Evolutionary conservation across 2,113 vertebrate genomes (phyloP).

Genomic region (Prinia subflava): DNA sequence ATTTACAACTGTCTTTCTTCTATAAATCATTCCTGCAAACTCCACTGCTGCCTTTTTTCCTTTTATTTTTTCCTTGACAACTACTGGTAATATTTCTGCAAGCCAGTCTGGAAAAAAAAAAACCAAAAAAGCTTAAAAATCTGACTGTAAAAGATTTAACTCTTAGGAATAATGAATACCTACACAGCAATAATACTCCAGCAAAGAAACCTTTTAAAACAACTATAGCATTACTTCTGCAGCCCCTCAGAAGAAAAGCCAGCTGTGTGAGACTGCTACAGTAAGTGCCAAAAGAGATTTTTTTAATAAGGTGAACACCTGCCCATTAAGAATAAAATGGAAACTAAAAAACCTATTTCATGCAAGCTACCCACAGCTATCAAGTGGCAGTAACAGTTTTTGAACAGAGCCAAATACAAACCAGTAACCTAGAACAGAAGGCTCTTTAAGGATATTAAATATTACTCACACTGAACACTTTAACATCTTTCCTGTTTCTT

Average conservation of each 20-base stretch:
- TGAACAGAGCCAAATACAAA: background rate
- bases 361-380: background rate
- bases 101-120: background rate
- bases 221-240: background rate
- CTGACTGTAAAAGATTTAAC: background rate
- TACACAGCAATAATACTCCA: background rate
- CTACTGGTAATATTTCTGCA: background rate
- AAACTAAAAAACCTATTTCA: background rate
- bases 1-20: background rate
- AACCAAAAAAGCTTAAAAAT: background rate
- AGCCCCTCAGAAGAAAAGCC: conserved; percentile 18
- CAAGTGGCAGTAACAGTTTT: background rate
- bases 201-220: conserved; percentile 23
- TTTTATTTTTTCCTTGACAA: background rate
- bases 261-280: conserved; percentile 8
- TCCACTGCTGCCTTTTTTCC: background rate
- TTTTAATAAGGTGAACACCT: conserved; percentile 48
- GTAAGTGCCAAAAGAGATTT: background rate
- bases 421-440: background rate
- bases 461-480: conserved; percentile 87
- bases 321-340: conserved; percentile 34
- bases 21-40: background rate
- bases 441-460: background rate
- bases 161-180: conserved; percentile 10
- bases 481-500: conserved; percentile 81